phyloP scores from a whole-genome alignment of 2,113 vertebrate species.

The Saimiri boliviensis region DNA sequence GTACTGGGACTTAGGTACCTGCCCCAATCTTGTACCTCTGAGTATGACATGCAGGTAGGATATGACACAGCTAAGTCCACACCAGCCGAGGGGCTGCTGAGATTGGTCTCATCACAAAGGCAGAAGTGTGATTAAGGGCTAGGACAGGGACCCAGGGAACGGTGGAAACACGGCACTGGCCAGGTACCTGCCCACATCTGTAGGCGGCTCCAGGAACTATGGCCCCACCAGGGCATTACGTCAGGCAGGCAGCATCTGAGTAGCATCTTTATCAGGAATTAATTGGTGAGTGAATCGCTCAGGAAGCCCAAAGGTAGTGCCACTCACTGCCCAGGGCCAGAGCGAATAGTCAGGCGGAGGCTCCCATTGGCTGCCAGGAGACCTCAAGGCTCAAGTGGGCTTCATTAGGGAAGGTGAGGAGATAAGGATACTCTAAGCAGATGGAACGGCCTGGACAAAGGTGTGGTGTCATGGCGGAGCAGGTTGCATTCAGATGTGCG shows the following conservation, averaged over 20 bases:
- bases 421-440: background rate
- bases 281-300: background rate
- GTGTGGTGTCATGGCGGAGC: rapidly evolving
- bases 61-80: background rate
- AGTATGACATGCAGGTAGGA: background rate
- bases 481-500: background rate
- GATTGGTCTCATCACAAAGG: background rate
- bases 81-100: too few relatives aligned
- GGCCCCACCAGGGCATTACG: background rate
- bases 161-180: too few relatives aligned
- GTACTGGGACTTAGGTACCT: background rate
- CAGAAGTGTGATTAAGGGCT: background rate
- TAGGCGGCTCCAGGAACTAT: background rate
- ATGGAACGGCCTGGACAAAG: background rate
- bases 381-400: background rate
- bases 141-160: background rate
- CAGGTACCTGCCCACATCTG: background rate
- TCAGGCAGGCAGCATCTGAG: background rate
- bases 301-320: too few relatives aligned
- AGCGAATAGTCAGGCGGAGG: background rate
- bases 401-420: background rate
- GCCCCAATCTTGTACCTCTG: background rate
- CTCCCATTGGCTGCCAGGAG: background rate
- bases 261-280: background rate
- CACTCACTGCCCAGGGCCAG: background rate